These are phyloP conservation scores for Rhyacophila brunnea DNA, from an alignment of 1,140 invertebrate genomes.

Conservation along the genomic window DNA sequence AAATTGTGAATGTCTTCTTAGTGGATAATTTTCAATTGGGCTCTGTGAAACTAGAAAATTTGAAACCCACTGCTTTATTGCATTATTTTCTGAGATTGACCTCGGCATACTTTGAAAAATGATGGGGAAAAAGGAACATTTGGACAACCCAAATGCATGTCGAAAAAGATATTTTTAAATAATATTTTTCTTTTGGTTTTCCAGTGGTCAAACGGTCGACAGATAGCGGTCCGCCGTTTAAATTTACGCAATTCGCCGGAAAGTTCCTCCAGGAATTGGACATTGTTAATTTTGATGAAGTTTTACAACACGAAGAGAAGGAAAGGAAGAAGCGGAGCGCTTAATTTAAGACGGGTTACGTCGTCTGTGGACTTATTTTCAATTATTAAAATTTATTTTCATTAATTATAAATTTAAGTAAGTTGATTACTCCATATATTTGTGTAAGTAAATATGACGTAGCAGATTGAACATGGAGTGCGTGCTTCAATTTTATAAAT, in stretches of 20 bases:
- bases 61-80: no score
- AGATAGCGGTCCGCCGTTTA: conserved; percentile 50
- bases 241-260: conserved; percentile 76
- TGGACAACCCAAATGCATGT: neutral
- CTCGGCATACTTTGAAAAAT: neutral
- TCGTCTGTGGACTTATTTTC: no score
- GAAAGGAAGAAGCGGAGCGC: neutral
- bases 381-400: no score
- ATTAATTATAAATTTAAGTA: no score
- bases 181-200: conserved; percentile 41
- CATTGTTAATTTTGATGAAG: conserved; percentile 66
- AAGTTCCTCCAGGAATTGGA: conserved; percentile 69
- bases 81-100: neutral
- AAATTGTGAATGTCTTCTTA: no score
- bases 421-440: no score
- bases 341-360: no score
- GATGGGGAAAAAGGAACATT: neutral
- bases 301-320: conserved; percentile 43
- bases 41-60: no score
- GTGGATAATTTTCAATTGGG: no score
- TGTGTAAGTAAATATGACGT: no score
- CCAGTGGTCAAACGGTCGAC: conserved; percentile 71
- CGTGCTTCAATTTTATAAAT: no score
- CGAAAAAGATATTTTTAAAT: neutral
- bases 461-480: no score